Base-by-base conservation (phyloP, 2,888 invertebrate genomes). In the Chaitophorus viminalis region DNA sequence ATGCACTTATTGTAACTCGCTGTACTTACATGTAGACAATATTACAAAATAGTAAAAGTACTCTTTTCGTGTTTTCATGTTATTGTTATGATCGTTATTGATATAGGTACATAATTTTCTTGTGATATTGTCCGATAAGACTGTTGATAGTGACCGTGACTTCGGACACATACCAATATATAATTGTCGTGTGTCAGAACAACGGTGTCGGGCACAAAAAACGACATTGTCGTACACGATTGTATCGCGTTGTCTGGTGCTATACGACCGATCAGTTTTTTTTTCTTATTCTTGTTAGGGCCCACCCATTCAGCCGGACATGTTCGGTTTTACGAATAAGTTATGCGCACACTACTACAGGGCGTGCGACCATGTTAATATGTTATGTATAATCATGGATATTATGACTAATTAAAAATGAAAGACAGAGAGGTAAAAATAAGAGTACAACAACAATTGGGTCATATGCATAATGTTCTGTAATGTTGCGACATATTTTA, bases 221-320 rank as follows among this genome's bases (percentile, higher is more conserved):
- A 84, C 84, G 84, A 84, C 84, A 76, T 76, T 84, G 85, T 85
- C 85, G 77, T 70, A 85, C 85, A 85, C 85, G 85, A 85, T 85
- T 33, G 46, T 85, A 76, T 76, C 65, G 29, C 14, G 77, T 52
- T 68, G 85, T 77, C 77, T 77, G 33, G 60, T 74, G 74, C 83
- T 29, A 31, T 85, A 77, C 77, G 77, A 52, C 52, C 77, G 77
- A 85, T 85, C 52, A 77, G 75, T 84, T 70, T 65, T 75, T 68
- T 76, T 82, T 74, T 75, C 60, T 83, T 83, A 65, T 39, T 85
- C 77, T 77, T 18, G 70, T 85, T 68, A 29, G n/a, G 68, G 78
- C 85, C 85, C 85, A 78, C 85, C 85, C 85, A 86, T 86, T 86
- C 77, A 21, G 85, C 54, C 0, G 77, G 77, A 85, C 78, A 86